A percentile compares a stretch with the other conserved stretches of the same genome.
Conservation (phyloP, 2,113 vertebrate genomes). For the Salvelinus sp. region DNA sequence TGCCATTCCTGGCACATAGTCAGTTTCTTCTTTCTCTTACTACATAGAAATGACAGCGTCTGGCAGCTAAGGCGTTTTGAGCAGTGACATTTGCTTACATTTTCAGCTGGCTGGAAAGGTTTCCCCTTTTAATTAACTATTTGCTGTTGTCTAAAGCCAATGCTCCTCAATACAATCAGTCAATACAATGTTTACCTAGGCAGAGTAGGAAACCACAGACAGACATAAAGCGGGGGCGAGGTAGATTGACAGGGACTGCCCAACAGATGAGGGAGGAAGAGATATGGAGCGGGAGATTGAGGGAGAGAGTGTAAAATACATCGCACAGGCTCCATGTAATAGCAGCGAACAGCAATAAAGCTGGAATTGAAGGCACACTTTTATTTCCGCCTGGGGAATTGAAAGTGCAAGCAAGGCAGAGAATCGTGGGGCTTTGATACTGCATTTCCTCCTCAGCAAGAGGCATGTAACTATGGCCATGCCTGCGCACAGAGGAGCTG, state of each 20-base stretch:
- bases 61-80: too few species aligned
- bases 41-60: too few species aligned
- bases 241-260: too few species aligned
- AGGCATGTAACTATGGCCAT: slow-evolving; percentile 29
- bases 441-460: slow-evolving; percentile 21
- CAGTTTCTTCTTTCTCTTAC: too few species aligned
- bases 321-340: slow-evolving; percentile 42
- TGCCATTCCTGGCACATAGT: too few species aligned
- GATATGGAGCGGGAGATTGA: slow-evolving; percentile 22
- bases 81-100: too few species aligned
- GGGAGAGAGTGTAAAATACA: slow-evolving; percentile 18
- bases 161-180: too few species aligned
- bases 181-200: background rate
- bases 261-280: too few species aligned
- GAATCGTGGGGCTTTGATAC: slow-evolving; percentile 29
- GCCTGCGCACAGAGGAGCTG: background rate
- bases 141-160: background rate
- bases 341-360: slow-evolving; percentile 67
- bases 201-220: background rate
- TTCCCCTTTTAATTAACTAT: too few species aligned
- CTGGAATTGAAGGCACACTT: slow-evolving; percentile 58
- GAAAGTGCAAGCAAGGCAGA: slow-evolving; percentile 31
- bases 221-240: too few species aligned
- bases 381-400: slow-evolving; percentile 60
- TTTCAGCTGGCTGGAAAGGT: too few species aligned